These are phyloP conservation scores for Drymodes brunneopygia DNA, from an alignment of 2,113 vertebrate species.

Conservation along the genomic window DNA sequence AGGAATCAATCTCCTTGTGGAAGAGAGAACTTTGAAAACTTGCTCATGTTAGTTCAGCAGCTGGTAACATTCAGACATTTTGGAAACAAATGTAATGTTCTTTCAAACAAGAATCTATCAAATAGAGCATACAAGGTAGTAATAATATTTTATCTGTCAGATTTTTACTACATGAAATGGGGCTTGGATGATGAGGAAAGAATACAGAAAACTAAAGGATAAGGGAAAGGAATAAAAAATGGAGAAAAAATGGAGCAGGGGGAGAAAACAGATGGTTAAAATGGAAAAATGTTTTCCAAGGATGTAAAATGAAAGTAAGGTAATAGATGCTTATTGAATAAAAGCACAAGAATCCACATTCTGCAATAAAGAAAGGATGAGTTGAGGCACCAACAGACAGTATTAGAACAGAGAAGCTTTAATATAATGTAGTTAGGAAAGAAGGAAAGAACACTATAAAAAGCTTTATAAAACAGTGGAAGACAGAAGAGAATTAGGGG, in stretches of 20 bases:
- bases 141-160: not conserved
- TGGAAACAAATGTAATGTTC: not conserved
- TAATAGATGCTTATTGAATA: not conserved
- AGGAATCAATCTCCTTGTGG: not conserved
- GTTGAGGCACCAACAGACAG: slow-evolving; percentile 23
- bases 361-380: slow-evolving; percentile 47
- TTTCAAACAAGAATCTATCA: not conserved
- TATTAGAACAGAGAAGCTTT: slow-evolving; percentile 38
- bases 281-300: not conserved
- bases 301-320: not conserved
- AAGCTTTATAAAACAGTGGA: not conserved
- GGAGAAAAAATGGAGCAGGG: not conserved
- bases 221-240: not conserved
- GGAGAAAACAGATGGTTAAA: not conserved
- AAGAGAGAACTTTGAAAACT: not conserved
- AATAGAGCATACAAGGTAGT: not conserved
- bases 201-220: not conserved
- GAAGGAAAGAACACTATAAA: not conserved
- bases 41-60: not conserved
- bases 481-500: not conserved
- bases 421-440: slow-evolving; percentile 15
- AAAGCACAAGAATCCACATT: slow-evolving; percentile 15
- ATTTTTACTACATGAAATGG: not conserved
- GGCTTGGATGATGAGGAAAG: not conserved
- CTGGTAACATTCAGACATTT: not conserved